Evolutionary conservation across 2,113 vertebrate genomes (phyloP).

Genomic region (Tonatia bakeri): DNA sequence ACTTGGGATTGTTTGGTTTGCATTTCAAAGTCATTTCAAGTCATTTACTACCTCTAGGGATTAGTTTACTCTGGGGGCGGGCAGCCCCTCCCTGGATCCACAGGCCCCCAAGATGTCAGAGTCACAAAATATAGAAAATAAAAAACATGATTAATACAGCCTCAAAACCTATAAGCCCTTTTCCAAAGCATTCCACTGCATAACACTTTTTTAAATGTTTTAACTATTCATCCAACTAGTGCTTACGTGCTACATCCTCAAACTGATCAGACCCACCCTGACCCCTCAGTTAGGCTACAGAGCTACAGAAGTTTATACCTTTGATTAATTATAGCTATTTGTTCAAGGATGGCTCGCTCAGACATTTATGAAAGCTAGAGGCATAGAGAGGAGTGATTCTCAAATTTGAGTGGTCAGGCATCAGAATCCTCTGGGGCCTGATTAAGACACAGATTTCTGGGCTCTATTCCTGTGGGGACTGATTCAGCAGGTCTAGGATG

Average conservation of each 20-base stretch:
- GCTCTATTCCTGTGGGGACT: not conserved
- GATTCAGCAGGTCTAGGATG: not conserved
- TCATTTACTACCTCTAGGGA: not conserved
- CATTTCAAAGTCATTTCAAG: not conserved
- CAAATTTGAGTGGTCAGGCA: not conserved
- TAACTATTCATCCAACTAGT: not conserved
- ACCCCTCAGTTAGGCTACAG: not conserved
- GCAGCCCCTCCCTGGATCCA: not conserved
- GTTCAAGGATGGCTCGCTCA: not conserved
- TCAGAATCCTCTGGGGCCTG: not conserved
- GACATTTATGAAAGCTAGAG: not conserved
- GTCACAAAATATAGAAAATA: not conserved
- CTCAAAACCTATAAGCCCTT: not conserved
- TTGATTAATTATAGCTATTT: not conserved
- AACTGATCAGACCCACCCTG: not conserved
- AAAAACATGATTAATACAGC: not conserved
- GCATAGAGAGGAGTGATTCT: not conserved
- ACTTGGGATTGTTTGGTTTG: not conserved
- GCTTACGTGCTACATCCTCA: not conserved
- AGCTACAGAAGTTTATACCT: not conserved
- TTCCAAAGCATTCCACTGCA: not conserved
- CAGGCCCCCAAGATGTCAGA: not conserved
- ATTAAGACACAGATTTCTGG: constrained; percentile 1
- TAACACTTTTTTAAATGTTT: not conserved
- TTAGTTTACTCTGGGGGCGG: not conserved